Percentiles rank a stretch among this genome's conserved stretches.
Evolutionary conservation across 2,113 vertebrate species (phyloP).

Genomic region (Rattus rattus): DNA sequence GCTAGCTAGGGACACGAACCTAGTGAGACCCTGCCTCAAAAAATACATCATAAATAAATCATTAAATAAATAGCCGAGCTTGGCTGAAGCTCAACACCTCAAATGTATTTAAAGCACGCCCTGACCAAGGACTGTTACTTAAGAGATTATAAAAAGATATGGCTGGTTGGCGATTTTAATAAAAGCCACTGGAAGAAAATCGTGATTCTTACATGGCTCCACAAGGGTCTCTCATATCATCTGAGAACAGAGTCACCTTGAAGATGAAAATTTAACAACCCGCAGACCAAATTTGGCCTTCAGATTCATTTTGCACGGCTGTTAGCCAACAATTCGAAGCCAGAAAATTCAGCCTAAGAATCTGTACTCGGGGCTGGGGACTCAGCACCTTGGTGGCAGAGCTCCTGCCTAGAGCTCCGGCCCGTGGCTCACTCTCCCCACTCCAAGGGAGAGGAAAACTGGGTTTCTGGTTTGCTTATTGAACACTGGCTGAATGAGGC

Average conservation of each 20-base stretch:
- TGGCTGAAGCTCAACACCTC: neutral
- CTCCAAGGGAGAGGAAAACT: neutral
- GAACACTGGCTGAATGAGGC: rapidly evolving
- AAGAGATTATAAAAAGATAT: neutral
- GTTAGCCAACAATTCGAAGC: neutral
- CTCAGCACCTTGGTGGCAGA: neutral
- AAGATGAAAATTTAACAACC: neutral
- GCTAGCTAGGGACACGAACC: neutral
- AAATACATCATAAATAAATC: neutral
- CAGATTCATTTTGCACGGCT: neutral
- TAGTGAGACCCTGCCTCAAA: neutral
- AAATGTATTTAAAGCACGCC: neutral
- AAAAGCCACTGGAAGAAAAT: neutral
- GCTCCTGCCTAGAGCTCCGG: neutral
- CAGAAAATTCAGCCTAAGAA: neutral
- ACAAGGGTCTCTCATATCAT: neutral
- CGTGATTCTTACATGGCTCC: neutral
- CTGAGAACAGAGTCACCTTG: neutral
- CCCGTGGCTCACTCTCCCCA: neutral
- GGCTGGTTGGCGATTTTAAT: neutral
- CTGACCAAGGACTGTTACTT: neutral
- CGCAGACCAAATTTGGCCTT: neutral
- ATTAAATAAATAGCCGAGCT: no score
- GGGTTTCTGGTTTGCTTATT: neutral
- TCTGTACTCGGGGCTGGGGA: no score